Conservation (phyloP, 2,797 vertebrate genomes). For the Sciaenops ocellatus region DNA sequence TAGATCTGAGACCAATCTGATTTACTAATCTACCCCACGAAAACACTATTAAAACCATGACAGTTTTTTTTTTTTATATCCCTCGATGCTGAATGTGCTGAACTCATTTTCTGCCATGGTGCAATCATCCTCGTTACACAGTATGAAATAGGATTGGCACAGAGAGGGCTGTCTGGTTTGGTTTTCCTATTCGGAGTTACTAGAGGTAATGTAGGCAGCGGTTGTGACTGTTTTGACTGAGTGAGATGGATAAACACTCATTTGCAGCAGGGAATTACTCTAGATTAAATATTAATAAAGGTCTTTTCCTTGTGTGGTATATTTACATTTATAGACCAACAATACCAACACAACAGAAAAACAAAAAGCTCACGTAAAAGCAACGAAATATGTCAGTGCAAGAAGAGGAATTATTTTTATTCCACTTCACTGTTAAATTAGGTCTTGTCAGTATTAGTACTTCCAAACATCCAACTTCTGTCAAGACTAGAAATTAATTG, state of each 20-base stretch:
- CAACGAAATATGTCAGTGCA: constrained; percentile 17
- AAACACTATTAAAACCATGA: constrained; percentile 66
- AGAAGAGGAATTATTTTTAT: constrained; percentile 22
- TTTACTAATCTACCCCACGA: constrained; percentile 68
- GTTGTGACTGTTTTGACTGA: constrained; percentile 61
- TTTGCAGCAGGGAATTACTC: constrained; percentile 52
- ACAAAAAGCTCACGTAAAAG: constrained; percentile 8
- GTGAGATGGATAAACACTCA: constrained; percentile 59
- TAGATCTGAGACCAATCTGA: constrained; percentile 72
- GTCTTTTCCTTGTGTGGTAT: constrained; percentile 36
- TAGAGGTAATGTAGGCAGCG: constrained; percentile 57
- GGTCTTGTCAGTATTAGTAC: constrained; percentile 11
- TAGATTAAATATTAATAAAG: constrained; percentile 65
- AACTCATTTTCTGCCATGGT: constrained; percentile 67
- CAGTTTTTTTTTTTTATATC: constrained; percentile 45
- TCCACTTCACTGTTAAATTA: background rate
- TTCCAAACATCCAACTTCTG: constrained; percentile 4
- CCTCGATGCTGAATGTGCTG: constrained; percentile 48
- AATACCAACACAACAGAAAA: constrained; percentile 20
- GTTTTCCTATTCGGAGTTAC: constrained; percentile 45
- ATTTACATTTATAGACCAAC: constrained; percentile 44
- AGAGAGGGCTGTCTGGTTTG: constrained; percentile 55
- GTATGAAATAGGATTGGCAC: constrained; percentile 75
- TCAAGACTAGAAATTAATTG: constrained; percentile 12
- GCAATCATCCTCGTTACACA: constrained; percentile 66